Base-by-base conservation (phyloP, 2,888 invertebrate species). In the Drosophila stalkeri region DNA sequence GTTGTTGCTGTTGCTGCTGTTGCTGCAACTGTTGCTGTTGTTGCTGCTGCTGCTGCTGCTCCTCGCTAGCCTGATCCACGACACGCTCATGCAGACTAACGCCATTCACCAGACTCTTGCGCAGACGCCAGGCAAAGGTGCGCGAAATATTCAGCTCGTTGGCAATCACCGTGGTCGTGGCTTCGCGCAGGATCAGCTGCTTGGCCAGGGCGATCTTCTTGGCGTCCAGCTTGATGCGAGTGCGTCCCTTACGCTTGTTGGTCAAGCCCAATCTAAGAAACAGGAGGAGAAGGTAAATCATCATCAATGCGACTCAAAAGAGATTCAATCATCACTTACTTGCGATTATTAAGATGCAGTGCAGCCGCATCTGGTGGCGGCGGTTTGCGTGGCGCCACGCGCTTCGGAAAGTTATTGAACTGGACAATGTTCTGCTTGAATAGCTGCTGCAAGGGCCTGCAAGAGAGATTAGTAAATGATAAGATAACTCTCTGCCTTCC, bases 351-450 rank as follows among this genome's bases (percentile, higher is more conserved):
- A 37, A 91, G 75, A 78, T 92, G 91, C 71, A 91, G 69, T 57
- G 91, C 81, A 57, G 62, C 91, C 79, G 89, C 91, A 35, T 92
- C 92, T 37, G 89, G 54, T 11, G 70, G 51, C 23, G 77, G 51
- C 27, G 77, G 59, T 27, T 88, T 88, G n/a, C 89, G 79, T 43
- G 75, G 55, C 20, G 72, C 74, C 63, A 84, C 70, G 23, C 92
- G 91, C 66, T 92, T 91, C 31, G 92, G 91, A 43, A 92, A 92
- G 64, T 92, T 92, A 52, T 92, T 92, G 43, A 92, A 92, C 80
- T 92, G 92, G 69, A 92, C 92, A 68, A 92, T 92, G 72, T 92
- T 92, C 77, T 92, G 92, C 61, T 92, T 92, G 47, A 92, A 91
- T 18, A 92, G 91, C 77, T 92, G 92, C 73, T 92, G 92, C 82